Percentiles rank a stretch among this genome's conserved stretches.
Conservation (phyloP, 2,113 vertebrate genomes). For the Vulpes vulpes region DNA sequence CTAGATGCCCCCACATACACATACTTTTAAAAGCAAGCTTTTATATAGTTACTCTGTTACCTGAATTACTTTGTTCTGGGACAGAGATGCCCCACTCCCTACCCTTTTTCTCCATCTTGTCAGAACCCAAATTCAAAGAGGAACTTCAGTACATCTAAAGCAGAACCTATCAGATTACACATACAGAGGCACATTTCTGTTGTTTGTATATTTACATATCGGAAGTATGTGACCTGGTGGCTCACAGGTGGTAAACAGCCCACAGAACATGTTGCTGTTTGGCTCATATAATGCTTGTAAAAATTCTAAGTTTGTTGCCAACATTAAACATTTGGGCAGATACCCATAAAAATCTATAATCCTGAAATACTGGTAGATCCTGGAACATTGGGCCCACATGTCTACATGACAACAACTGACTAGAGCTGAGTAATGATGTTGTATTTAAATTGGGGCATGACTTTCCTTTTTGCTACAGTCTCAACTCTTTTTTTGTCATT, state of each 20-base stretch:
- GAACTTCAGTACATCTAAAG: neutral
- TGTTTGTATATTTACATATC: neutral
- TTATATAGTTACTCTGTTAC: neutral
- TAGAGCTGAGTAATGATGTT: neutral
- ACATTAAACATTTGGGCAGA: constrained; percentile 14
- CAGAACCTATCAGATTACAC: neutral
- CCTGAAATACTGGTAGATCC: neutral
- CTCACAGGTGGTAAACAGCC: neutral
- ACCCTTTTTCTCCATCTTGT: neutral
- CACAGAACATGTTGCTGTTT: constrained; percentile 6
- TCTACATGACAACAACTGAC: neutral
- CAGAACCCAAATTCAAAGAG: constrained; percentile 30
- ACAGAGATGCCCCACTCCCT: neutral
- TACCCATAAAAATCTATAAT: constrained; percentile 8
- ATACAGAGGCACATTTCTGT: neutral
- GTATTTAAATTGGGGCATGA: neutral
- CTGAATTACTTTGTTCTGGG: neutral
- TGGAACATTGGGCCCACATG: neutral
- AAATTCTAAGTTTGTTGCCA: constrained; percentile 50
- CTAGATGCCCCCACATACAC: neutral
- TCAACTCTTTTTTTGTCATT: neutral
- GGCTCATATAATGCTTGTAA: neutral
- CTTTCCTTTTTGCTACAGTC: neutral
- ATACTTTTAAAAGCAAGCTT: neutral
- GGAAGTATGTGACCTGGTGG: neutral